Base-by-base conservation (phyloP, 1,140 invertebrate genomes). In the Pogonomyrmex barbatus region DNA sequence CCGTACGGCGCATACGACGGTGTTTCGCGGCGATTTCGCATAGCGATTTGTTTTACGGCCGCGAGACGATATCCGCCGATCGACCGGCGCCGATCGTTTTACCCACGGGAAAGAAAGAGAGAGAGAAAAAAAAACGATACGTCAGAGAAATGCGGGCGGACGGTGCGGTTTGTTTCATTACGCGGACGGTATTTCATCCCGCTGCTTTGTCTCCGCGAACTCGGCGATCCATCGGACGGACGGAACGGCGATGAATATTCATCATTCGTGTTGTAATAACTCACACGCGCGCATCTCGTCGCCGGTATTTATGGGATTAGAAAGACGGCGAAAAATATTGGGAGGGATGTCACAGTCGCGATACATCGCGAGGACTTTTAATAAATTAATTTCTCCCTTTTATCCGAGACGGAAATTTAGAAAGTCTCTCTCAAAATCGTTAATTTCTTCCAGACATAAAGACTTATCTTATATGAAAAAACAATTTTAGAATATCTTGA, bases 291-390 rank as follows among this genome's bases (percentile, higher is more conserved):
- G 17, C 5, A 56, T 78, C 45, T 45, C 65, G 54, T 30, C 12
- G 42, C 30, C 76, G 50, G 56, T 70, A 81, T 81, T 81, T 71
- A 81, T 81, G 63, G 50, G 78, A 81, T 81, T 68, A 79, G 77
- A 67, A 68, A n/a, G n/a, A n/a, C 30, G 14, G 39, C 36, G 36
- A 45, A n/a, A 45, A 65, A 81, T 70, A 71, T 81, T 56, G 30
- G 24, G 4, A 12, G n/a, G 4, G 14, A 4, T 42, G 50, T 39
- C 70, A 30, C 10, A 58, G 24, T 2, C 36, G 54, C n/a, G 39
- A 76, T 10, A 78, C 17, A 17, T 76, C 24, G 24, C 24, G 33
- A 56, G 50, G 24, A 75, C 2, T 75, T 60, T 45, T 10, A 58
- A 39, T 52, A 39, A 50, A 78, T 78, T 65, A 47, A 65, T 63